Evolutionary conservation across 2,797 vertebrate genomes (phyloP), one percentile per base, ranked within the genome.

Genomic region (Balearica regulorum): DNA sequence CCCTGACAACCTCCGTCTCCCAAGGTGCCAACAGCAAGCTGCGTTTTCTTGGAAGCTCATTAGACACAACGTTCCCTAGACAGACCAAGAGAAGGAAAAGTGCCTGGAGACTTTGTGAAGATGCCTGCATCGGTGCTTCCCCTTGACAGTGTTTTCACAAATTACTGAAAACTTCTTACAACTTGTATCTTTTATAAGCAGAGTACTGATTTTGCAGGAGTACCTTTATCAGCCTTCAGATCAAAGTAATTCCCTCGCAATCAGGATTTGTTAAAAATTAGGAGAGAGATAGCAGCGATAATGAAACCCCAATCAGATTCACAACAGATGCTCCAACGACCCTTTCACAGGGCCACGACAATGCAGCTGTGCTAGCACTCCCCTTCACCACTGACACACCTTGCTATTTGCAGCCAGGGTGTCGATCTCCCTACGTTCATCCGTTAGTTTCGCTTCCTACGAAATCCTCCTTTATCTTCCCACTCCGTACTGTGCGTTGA

Each of bases 81-180:
- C 0, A 66, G n/a, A 51, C 5, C 25, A 81, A 48, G 14, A 61
- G n/a, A 64, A 69, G 49, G 41, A 90, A 13, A 83, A 77, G 29
- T 0, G 0, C 8, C n/a, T 0, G 0, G 14, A 88, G 16, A n/a
- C 17, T 71, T 41, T 0, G 0, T 48, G 41, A 79, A 41, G 57
- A 78, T 19, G 5, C 11, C 58, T 3, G 1, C 28, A 22, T 14
- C 1, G 0, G 11, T 10, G 33, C 7, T 7, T 79, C 24, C 54
- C 60, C 61, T 37, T 19, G 13, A 90, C 4, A 1, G 5, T 29
- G 18, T 60, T 87, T 44, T 41, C 39, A 35, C 37, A 66, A 69
- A 54, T 60, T 48, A 68, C 29, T n/a, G 24, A 68, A 44, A 87
- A 68, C 9, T 54, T 68, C 41, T 15, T 35, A 43, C 4, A 24